Conservation (phyloP, 2,113 vertebrate genomes). For the Stigmatopora nigra region DNA sequence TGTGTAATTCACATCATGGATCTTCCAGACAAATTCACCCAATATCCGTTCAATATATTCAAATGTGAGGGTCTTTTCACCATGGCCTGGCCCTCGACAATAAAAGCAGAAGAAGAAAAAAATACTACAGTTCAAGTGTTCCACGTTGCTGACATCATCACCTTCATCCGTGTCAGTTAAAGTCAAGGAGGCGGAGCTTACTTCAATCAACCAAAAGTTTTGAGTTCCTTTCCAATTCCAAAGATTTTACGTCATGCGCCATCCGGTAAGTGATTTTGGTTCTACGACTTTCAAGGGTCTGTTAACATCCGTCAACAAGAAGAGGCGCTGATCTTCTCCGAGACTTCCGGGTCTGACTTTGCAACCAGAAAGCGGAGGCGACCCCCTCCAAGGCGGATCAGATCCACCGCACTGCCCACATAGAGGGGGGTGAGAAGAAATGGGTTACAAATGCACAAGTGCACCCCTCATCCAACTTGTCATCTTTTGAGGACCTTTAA, state of each 20-base stretch:
- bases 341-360: slow-evolving; percentile 83
- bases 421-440: slow-evolving; percentile 19
- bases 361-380: slow-evolving; percentile 87
- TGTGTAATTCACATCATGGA: not conserved
- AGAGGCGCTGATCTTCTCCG: slow-evolving; percentile 84
- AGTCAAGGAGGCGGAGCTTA: not conserved
- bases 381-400: slow-evolving; percentile 85
- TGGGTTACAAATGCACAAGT: too few relatives aligned
- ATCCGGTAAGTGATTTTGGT: not conserved
- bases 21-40: not conserved
- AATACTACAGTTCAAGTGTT: not conserved
- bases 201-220: not conserved
- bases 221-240: not conserved
- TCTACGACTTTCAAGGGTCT: not conserved
- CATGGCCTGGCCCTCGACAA: not conserved
- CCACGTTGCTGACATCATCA: not conserved
- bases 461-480: too few relatives aligned
- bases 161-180: not conserved
- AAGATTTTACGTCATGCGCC: not conserved
- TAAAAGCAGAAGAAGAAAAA: not conserved
- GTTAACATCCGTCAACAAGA: slow-evolving; percentile 62
- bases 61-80: not conserved
- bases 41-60: not conserved
- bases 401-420: slow-evolving; percentile 80
- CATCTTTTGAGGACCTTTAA: too few relatives aligned